Conservation (phyloP, 2,113 vertebrate genomes). For the Castor canadensis region DNA sequence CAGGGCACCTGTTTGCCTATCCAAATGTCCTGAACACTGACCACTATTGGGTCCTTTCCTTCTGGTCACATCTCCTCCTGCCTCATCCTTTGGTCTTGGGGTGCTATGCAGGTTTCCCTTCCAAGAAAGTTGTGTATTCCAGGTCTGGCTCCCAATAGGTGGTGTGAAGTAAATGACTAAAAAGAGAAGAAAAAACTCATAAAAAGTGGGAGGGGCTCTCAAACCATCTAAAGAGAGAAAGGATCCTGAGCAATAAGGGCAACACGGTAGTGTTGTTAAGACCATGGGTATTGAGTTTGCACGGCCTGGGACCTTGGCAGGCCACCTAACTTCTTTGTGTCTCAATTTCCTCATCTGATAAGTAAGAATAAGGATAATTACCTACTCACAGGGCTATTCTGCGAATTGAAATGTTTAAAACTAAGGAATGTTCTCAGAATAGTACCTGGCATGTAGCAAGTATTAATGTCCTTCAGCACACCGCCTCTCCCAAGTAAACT, state of each 20-base stretch:
- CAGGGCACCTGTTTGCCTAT: neutral
- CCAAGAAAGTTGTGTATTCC: neutral
- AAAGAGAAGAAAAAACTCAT: neutral
- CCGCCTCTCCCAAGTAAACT: neutral
- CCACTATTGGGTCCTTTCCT: neutral
- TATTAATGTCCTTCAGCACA: neutral
- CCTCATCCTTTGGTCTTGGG: neutral
- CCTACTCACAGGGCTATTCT: neutral
- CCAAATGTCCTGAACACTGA: neutral
- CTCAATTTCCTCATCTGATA: neutral
- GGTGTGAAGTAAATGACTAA: neutral
- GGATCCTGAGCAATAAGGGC: neutral
- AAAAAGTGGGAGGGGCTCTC: neutral
- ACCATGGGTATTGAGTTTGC: neutral
- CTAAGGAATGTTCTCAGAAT: neutral
- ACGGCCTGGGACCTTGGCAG: neutral
- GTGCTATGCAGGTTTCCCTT: neutral
- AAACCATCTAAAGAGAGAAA: neutral
- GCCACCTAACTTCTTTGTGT: neutral
- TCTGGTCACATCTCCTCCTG: neutral
- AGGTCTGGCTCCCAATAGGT: neutral
- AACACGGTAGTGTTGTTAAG: neutral
- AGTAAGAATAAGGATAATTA: neutral
- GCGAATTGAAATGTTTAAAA: neutral
- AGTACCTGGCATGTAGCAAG: neutral